Evolutionary conservation across 2,888 invertebrate genomes (phyloP).

Genomic region (Junonia oenone): DNA sequence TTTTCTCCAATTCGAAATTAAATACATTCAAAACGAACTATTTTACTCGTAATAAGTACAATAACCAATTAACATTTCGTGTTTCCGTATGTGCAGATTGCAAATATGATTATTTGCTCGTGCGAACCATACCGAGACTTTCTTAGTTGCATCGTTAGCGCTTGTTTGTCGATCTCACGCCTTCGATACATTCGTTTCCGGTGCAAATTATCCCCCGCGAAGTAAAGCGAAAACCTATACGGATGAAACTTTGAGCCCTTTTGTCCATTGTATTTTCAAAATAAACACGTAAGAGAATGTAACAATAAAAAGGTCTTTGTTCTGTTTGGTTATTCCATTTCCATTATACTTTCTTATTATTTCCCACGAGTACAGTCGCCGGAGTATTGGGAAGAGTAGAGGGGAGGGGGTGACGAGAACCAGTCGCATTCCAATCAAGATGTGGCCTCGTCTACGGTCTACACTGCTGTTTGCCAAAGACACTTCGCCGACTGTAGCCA

Average conservation of each 20-base stretch:
- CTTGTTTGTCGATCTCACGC: slow-evolving; percentile 67
- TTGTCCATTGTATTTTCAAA: slow-evolving; percentile 6
- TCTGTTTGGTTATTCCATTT: slow-evolving; percentile 30
- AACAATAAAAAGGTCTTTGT: slow-evolving; percentile 18
- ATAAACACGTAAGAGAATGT: slow-evolving; percentile 8
- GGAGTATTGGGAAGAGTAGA: slow-evolving; percentile 29
- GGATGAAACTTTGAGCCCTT: background rate
- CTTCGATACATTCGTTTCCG: slow-evolving; percentile 46
- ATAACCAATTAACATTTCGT: background rate
- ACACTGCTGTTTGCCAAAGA: slow-evolving; percentile 35
- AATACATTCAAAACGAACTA: no score
- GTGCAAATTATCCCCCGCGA: slow-evolving; percentile 36
- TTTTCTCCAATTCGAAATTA: no score
- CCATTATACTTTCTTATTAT: slow-evolving; percentile 34
- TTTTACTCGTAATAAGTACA: no score
- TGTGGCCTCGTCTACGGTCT: slow-evolving; percentile 33
- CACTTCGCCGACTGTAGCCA: slow-evolving; percentile 29
- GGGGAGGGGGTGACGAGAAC: slow-evolving; percentile 37
- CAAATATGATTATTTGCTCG: background rate
- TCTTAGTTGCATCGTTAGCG: slow-evolving; percentile 1
- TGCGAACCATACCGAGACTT: background rate
- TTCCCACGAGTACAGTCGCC: slow-evolving; percentile 39
- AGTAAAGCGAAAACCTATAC: slow-evolving; percentile 8
- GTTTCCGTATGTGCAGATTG: background rate
- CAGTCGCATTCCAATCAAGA: slow-evolving; percentile 45